Evolutionary conservation across 2,888 invertebrate species (phyloP), one percentile per base, ranked within the genome.

Genomic region (Biston betularia): DNA sequence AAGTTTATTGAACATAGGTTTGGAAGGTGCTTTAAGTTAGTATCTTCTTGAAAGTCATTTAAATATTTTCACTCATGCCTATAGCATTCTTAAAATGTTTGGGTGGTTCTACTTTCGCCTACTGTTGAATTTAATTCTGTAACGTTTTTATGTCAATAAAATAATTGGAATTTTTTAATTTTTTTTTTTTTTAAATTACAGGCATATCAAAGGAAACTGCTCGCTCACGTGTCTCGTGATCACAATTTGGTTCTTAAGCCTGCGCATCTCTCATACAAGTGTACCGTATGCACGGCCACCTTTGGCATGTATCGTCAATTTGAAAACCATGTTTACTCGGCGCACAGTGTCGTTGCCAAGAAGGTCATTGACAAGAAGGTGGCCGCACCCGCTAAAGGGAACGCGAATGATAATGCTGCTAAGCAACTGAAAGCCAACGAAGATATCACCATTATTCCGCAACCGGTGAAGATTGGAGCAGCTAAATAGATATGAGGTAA

Each of bases 301-400:
- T 98, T 98, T 84, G 97, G 97, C 79, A 98, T 98, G 97, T 98
- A 98, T 94, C 98, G 98, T 90, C 97, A 98, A 82, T 98, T 98
- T 80, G 98, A 98, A 86, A 98, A 97, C 86, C 98, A 98, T 87
- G 98, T 98, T 7, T 98, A 98, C 84, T 97, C 98, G 46, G 98
- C 98, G 24, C 98, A 98, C 83, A 98, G 98, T 85, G 97, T 97
- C 24, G 97, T 97, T 15, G 97, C 98, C 46, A 97, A 97, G 82
- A 96, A 97, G 4, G 89, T 88, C 0, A 89, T 90, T 77, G 91
- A 92, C 65, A 90, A 89, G 69, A 86, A 84, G 69, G 88, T 86
- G 58, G 85, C 80, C 15, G 63, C 87, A 38, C 8, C 78, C 0
- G 77, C 79, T 72, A 88, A 86, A 75, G 61, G 74, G 67, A 68